These are phyloP conservation scores for Ranitomeya variabilis DNA, from an alignment of 2,113 vertebrate species.

Conservation along the genomic window DNA sequence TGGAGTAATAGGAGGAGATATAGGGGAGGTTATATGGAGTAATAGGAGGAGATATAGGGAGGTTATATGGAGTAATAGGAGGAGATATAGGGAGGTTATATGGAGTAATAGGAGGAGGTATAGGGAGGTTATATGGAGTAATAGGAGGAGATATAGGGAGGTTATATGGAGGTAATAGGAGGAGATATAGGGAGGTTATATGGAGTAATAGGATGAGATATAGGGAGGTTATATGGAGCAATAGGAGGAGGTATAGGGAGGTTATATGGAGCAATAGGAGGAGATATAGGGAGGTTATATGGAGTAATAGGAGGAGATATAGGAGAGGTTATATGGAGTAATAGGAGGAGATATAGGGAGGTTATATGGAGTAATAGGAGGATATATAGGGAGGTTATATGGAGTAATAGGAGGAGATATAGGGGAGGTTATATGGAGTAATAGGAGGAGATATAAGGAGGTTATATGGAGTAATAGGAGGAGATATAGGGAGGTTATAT, in stretches of 20 bases:
- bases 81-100: constrained; percentile 1
- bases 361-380: too few species aligned
- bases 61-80: not conserved
- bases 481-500: too few species aligned
- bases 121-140: constrained; percentile 2
- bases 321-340: too few species aligned
- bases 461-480: too few species aligned
- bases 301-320: too few species aligned
- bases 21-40: not conserved
- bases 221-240: constrained; percentile 13
- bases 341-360: too few species aligned
- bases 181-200: not conserved
- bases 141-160: not conserved
- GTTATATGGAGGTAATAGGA: not conserved
- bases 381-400: too few species aligned
- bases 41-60: not conserved
- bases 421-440: too few species aligned
- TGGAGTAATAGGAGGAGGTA: not conserved
- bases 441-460: too few species aligned
- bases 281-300: not conserved
- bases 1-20: not conserved
- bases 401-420: too few species aligned
- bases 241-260: not conserved
- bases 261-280: not conserved
- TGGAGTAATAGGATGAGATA: constrained; percentile 7